These are phyloP conservation scores for Cyanistes caeruleus DNA, from an alignment of 2,113 vertebrate species.

Conservation along the genomic window DNA sequence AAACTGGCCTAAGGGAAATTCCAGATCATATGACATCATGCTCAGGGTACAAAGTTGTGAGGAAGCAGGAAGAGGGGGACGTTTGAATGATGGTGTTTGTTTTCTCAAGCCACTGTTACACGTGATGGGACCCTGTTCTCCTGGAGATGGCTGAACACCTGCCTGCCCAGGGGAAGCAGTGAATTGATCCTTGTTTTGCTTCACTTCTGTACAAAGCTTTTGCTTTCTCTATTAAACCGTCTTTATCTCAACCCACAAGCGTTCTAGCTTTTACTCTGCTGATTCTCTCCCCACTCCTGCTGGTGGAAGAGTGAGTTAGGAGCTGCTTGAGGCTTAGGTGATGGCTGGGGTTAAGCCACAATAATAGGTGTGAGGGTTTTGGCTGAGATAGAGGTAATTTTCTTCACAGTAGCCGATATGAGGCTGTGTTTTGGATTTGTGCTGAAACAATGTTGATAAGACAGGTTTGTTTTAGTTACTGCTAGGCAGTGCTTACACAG, in stretches of 20 bases:
- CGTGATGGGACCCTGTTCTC: not conserved
- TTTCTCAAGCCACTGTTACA: rapidly evolving
- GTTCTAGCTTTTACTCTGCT: not conserved
- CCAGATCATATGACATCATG: not conserved
- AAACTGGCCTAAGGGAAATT: not conserved
- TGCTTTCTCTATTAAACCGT: not conserved
- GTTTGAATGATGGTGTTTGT: not conserved
- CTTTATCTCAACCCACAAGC: not conserved
- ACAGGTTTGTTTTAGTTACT: not conserved
- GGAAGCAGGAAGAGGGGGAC: not conserved
- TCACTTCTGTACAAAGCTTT: not conserved
- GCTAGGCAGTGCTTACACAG: not conserved
- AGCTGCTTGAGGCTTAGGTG: not conserved
- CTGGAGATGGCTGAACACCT: not conserved
- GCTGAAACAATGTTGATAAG: not conserved
- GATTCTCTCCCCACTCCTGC: not conserved
- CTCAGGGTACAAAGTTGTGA: not conserved
- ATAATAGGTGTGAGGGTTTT: not conserved
- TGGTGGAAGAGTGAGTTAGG: not conserved
- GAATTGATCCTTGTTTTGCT: not conserved
- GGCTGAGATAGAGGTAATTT: not conserved
- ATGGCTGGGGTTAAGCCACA: not conserved
- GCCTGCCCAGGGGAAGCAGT: not conserved
- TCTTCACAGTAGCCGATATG: not conserved
- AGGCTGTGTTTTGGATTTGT: not conserved